Evolutionary conservation across 2,888 invertebrate species (phyloP), one percentile per base, ranked within the genome.

Genomic region (Hypena proboscidalis): DNA sequence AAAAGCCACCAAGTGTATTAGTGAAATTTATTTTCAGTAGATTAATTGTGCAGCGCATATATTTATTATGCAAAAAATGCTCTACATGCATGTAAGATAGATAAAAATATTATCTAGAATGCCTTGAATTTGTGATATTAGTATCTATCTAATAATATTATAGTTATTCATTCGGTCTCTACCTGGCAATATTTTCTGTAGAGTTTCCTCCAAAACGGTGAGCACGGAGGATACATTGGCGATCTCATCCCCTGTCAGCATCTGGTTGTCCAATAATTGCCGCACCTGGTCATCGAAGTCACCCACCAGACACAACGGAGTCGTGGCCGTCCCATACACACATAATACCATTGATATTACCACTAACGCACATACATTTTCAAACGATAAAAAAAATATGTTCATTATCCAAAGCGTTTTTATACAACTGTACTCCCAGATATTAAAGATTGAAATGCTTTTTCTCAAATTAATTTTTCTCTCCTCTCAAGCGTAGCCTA

Each of bases 201-300:
- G 31, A 5, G 39, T 37, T 2, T 2, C 10, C 17, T 37, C 22
- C 25, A 46, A 17, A 3, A 41, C 40, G 1, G 23, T 5, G 27
- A 41, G 37, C 10, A 46, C 36, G 4, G 19, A 6, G 3, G 46
- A 37, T n/a, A 41, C 19, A 19, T 36, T 41, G 3, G 19, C 15
- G 7, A 41, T 29, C 8, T 41, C 35, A n/a, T 21, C 20, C 8
- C 6, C 13, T 0, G 34, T 30, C 15, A 45, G 15, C 45, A 50
- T 27, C 25, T 36, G 26, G 0, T 20, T 26, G 1, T 32, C 15
- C 14, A 45, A 34, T 1, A 45, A 2, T 8, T 34, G 17, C 5
- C 21, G 3, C 7, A 42, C 34, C 20, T 50, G 50, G 3, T 17
- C 21, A 5, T 41, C 41, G 38, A 50, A 50, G 23, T 38, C 41